Evolutionary conservation across 2,113 vertebrate species (phyloP), one percentile per base, ranked within the genome.

Genomic region (Engraulis encrasicolus): DNA sequence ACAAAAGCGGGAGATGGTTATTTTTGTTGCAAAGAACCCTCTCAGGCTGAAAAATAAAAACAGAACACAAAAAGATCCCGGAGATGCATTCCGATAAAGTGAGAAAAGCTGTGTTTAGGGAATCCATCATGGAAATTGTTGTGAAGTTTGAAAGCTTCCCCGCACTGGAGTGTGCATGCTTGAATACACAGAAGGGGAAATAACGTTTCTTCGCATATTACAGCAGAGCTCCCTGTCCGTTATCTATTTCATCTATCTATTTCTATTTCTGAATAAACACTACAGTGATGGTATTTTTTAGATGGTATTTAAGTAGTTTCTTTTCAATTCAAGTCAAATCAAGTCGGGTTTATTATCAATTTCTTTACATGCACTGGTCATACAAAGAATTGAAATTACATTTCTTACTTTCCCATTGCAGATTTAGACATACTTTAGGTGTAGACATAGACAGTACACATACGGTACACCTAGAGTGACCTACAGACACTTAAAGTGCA

Each of bases 101-200:
- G 58, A 31, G 31, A n/a, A 31, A 14, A 66, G 6, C 27, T 12
- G 27, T 17, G 5, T 14, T 1, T 15, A 31, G 31, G 31, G 14
- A 74, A 66, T 66, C 58, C 58, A 66, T 66, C 58, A 66, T 66
- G 23, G 34, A 74, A 74, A 74, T 14, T 34, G 66, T 74, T 74
- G 66, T 74, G 66, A 74, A 74, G 66, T 74, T 31, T n/a, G 19
- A n/a, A 34, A 31, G 27, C 66, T 34, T 34, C 34, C 23, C 27
- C 61, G 14, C 2, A 11, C 61, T 58, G 23, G 11, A n/a, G n/a
- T 2, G 20, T n/a, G 27, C 7, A 61, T n/a, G 27, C 23, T n/a
- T 61, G 1, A 6, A 6, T 20, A 23, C 5, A 61, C 27, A 15
- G 4, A 74, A 74, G 66, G n/a, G 27, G 11, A 1, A 74, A 74